Base-by-base conservation (phyloP, 1,140 invertebrate species). In the Harlomillsia oculata region DNA sequence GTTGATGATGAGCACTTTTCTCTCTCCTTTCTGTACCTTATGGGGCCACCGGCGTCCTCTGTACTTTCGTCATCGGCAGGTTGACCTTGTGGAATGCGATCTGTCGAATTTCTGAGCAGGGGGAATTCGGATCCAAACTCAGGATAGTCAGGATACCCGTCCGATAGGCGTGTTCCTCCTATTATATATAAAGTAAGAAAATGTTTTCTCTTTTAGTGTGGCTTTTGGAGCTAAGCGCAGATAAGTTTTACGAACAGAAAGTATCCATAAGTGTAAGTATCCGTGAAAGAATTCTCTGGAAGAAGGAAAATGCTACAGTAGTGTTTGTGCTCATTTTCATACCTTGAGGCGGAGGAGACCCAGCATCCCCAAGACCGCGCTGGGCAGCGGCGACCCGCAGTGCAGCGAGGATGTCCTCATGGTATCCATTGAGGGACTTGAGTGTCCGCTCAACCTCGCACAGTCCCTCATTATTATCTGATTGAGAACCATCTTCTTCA, bases 401-500 rank as follows among this genome's bases (percentile, higher is more conserved):
- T 9, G 87, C 88, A 68, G 90, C 87, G 41, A 95, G 75, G 63
- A 95, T 87, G 65, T 91, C 87, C 65, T 92, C 89, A 67, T 92
- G 89, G 70, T 94, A 95, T 3, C 89, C 89, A 73, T 92, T 91
- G 6, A 94, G 73, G 45, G 81, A 88, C 73, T 89, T 88, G 9
- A 92, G 73, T 2, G 81, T 88, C 34, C 84, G 41, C 51, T 65
- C 63, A 46, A 65, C 63, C 37, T 65, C 63, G 51, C 56, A 78
- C 48, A 84, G 76, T 16, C 80, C 76, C 66, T 84, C 81, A 58
- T 81, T 74, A 64, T 83, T 83, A 68, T 85, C 82, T 25, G 78
- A 80, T 68, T 82, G 82, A 39, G 80, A 81, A 66, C 84, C 81
- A 54, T 86, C 83, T 16, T 77, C 77, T 73, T 60, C 74, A 69